Evolutionary conservation across 2,888 invertebrate species (phyloP).

Genomic region (Aproaerema taeniolella): DNA sequence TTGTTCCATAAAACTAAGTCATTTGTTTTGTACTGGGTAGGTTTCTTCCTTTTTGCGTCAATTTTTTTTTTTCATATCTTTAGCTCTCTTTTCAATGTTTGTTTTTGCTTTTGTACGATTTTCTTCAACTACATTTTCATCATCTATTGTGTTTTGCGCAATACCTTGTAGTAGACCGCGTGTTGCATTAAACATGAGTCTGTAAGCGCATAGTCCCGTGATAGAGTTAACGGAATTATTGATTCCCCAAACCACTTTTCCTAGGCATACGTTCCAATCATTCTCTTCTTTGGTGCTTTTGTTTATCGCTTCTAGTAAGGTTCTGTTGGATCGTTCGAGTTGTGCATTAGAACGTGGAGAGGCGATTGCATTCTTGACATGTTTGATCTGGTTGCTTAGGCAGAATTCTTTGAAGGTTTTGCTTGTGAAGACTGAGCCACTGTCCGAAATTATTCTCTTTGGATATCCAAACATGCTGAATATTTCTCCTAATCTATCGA

Average conservation of each 20-base stretch:
- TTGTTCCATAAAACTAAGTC: not conserved
- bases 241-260: not conserved
- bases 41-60: not conserved
- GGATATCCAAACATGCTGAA: constrained; percentile 17
- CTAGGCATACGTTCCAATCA: not conserved
- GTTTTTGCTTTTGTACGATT: not conserved
- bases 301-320: not conserved
- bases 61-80: not conserved
- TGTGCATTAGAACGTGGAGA: not conserved
- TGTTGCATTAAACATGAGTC: not conserved
- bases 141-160: not conserved
- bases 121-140: not conserved
- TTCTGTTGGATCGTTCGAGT: not conserved
- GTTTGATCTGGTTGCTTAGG: not conserved
- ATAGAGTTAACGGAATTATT: not conserved
- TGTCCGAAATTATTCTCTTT: constrained; percentile 15
- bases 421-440: not conserved
- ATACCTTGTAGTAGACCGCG: not conserved
- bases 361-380: not conserved
- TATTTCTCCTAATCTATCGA: not conserved
- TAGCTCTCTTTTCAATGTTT: not conserved
- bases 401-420: not conserved
- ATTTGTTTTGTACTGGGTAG: not conserved
- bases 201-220: not conserved
- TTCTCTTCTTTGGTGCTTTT: not conserved